Evolutionary conservation across 2,797 vertebrate species (phyloP), one percentile per base, ranked within the genome.

Genomic region (Ceryle rudis): DNA sequence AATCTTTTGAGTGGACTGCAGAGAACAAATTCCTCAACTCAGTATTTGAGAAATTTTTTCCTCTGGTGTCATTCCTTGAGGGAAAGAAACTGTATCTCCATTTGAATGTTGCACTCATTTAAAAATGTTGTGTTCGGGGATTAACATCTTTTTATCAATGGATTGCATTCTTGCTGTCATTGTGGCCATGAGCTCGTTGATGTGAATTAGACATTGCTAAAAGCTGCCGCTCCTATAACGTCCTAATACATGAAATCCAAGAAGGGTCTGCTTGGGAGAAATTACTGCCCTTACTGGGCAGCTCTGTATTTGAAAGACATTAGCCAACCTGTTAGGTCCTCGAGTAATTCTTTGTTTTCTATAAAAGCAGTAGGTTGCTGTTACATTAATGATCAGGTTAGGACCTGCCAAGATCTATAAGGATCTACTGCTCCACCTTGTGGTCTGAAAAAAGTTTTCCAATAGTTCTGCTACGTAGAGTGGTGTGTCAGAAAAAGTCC

Each of bases 351-450:
- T 23, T 14, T 25, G 21, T 74, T 73, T 49, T n/a, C 57, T 52
- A 2, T 16, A n/a, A 61, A 25, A 16, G 22, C 46, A 13, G 31
- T 42, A 47, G 29, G 22, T 67, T 47, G 58, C 17, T 19, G 65
- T 33, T 58, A 55, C 6, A 7, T 81, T 58, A 33, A 54, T 79
- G 19, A 77, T 5, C 35, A 37, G 26, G 42, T 83, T 85, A 46
- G 73, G 47, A 47, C 69, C 51, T 70, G 67, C 42, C 14, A 26
- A 70, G 64, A 64, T 79, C 95, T 92, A 1, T 82, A 51, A 97
- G 95, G 96, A 84, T 95, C 90, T 72, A 41, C 52, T 94, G 94
- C 97, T 96, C 97, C 97, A 97, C 90, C 97, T 97, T 94, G 97
- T 97, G 97, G 97, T 87, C 33, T 58, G 73, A 46, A 51, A 52